phyloP scores from a whole-genome alignment of 53 echinoderm and acorn worm genomes.

The Echinometra lucunter region DNA sequence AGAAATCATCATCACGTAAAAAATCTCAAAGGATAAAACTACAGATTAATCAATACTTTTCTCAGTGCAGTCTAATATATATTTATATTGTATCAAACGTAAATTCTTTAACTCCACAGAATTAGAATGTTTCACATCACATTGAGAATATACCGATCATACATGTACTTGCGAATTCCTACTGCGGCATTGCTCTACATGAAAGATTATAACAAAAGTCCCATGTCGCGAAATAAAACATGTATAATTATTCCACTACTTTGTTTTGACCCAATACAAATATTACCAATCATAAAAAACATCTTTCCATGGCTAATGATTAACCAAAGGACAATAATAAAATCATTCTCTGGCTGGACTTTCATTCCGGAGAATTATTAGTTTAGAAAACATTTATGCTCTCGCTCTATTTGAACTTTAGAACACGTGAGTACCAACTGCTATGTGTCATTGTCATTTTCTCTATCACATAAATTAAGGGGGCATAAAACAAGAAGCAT shows the following conservation, averaged over 20 bases:
- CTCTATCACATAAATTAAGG: background rate
- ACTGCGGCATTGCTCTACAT: no score
- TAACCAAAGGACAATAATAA: background rate
- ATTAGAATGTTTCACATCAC: no score
- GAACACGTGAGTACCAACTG: background rate
- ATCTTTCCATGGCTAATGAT: background rate
- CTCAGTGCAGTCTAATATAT: no score
- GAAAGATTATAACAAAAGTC: background rate
- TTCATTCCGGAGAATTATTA: background rate
- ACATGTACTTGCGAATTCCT: no score
- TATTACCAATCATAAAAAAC: slow-evolving; percentile 1
- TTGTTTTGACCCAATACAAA: background rate
- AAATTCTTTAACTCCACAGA: no score
- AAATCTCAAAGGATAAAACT: no score
- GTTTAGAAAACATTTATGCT: background rate
- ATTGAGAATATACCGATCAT: no score
- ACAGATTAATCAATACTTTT: no score
- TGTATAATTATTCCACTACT: background rate
- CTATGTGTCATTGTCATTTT: background rate
- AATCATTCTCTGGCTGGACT: background rate
- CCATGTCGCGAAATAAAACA: background rate
- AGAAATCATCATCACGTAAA: no score
- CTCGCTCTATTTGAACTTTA: background rate
- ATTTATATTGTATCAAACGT: no score
- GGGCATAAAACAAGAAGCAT: no score